Conservation (phyloP, 2,888 invertebrate species). For the Anthrax anthrax region DNA sequence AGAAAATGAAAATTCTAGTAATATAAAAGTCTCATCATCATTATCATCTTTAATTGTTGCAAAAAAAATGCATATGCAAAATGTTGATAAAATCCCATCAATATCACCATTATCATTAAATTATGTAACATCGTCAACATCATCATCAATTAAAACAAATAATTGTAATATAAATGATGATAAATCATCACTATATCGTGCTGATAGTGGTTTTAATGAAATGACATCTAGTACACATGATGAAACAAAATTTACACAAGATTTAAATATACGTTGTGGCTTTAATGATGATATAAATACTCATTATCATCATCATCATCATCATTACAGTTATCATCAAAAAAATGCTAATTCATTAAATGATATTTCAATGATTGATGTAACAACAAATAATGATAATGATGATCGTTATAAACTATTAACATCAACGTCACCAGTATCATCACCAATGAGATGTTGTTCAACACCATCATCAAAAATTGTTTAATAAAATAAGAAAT, state of each 20-base stretch:
- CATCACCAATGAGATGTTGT: slow-evolving; percentile 10
- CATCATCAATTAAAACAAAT: too few species aligned
- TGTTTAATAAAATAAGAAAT: too few species aligned
- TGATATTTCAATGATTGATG: neutral
- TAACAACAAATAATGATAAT: neutral
- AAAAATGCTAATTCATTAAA: neutral
- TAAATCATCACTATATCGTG: slow-evolving; percentile 13
- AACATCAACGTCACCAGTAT: neutral
- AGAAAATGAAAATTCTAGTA: too few species aligned
- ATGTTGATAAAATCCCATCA: too few species aligned
- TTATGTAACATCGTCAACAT: too few species aligned
- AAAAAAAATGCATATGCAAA: too few species aligned
- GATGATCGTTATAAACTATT: too few species aligned
- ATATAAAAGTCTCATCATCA: too few species aligned
- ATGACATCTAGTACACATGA: slow-evolving; percentile 13
- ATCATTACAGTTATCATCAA: too few species aligned
- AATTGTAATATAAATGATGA: too few species aligned
- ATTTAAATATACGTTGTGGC: neutral
- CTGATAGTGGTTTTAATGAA: slow-evolving; percentile 33
- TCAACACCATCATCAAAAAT: slow-evolving; percentile 12
- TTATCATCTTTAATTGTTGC: too few species aligned
- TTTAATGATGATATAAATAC: neutral
- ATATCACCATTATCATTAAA: too few species aligned
- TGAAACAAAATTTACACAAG: slow-evolving; percentile 4
- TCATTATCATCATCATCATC: neutral